Conservation (phyloP, 2,113 vertebrate species). For the Ceuthmochares aereus region DNA sequence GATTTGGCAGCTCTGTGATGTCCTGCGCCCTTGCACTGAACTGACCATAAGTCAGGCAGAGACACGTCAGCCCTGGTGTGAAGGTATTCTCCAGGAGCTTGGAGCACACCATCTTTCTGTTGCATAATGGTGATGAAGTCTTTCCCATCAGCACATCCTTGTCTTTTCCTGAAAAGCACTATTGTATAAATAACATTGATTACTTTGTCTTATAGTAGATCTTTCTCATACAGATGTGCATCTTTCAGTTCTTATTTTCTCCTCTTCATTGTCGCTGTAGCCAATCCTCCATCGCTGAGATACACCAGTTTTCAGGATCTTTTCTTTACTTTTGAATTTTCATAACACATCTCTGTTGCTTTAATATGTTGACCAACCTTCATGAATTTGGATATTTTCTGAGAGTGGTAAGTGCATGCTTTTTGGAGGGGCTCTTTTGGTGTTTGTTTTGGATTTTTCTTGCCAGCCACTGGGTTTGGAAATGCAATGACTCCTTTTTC, state of each 20-base stretch:
- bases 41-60: rapidly evolving
- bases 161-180: neutral
- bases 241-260: neutral
- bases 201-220: neutral
- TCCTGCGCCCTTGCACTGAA: neutral
- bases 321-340: neutral
- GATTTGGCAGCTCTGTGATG: rapidly evolving
- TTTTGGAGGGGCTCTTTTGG: neutral
- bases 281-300: neutral
- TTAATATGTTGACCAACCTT: neutral
- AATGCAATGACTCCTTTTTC: neutral
- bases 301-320: neutral
- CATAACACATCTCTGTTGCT: neutral
- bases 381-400: neutral
- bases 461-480: neutral
- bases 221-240: neutral
- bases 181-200: neutral
- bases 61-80: neutral
- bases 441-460: neutral
- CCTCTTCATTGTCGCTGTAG: neutral
- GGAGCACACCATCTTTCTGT: neutral
- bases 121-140: neutral
- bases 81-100: neutral
- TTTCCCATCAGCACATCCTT: neutral
- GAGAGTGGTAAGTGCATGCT: neutral